Conservation (phyloP, 2,113 vertebrate species). For the Calonectris borealis region DNA sequence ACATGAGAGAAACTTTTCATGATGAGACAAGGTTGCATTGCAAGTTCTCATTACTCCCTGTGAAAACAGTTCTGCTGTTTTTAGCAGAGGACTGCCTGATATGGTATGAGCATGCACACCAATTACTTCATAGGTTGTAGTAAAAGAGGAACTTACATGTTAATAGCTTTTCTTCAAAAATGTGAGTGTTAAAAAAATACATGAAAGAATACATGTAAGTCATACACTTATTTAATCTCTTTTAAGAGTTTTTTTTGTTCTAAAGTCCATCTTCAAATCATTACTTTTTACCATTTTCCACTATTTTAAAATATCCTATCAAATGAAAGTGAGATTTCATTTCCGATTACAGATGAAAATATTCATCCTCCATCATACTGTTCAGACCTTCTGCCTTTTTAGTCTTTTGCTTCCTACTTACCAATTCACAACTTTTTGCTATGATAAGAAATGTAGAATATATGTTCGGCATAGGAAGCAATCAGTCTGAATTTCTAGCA, state of each 20-base stretch:
- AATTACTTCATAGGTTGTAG: background rate
- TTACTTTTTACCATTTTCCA: background rate
- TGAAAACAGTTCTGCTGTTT: background rate
- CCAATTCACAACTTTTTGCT: background rate
- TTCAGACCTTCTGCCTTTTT: background rate
- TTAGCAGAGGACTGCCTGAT: background rate
- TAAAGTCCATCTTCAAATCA: background rate
- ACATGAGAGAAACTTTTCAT: background rate
- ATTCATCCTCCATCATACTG: background rate
- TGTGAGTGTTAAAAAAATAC: background rate
- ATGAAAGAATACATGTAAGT: background rate
- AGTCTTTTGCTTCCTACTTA: background rate
- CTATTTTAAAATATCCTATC: background rate
- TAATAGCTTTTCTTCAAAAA: background rate
- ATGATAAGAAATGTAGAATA: background rate
- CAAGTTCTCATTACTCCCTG: background rate
- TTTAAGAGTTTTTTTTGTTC: background rate
- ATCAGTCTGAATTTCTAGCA: background rate
- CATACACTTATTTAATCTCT: background rate
- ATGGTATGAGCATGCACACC: background rate
- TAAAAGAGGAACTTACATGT: background rate
- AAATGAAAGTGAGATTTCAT: background rate
- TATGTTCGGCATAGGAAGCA: background rate
- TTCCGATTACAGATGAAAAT: background rate
- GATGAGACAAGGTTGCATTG: background rate